phyloP scores from a whole-genome alignment of 2,888 invertebrate genomes.

The Caenorhabditis sp. region DNA sequence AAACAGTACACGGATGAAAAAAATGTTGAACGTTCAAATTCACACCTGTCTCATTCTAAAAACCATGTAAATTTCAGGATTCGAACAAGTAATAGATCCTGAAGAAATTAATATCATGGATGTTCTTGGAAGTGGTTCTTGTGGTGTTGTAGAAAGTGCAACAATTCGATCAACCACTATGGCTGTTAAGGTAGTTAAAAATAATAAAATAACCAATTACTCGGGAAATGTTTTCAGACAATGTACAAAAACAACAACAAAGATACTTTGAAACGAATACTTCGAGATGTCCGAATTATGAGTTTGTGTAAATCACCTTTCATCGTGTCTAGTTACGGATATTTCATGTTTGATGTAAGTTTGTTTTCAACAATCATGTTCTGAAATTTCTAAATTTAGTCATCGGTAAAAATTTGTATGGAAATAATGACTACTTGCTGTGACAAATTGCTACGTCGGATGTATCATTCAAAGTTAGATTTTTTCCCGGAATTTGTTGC shows the following conservation, averaged over 20 bases:
- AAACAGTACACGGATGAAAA: too few species aligned
- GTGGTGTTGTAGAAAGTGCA: constrained; percentile 37
- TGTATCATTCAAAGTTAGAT: constrained; percentile 74
- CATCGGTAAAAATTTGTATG: constrained; percentile 99
- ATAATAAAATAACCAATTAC: background rate
- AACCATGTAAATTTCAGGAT: constrained; percentile 19
- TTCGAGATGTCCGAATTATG: constrained; percentile 38
- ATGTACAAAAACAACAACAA: constrained; percentile 46
- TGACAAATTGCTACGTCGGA: constrained; percentile 88
- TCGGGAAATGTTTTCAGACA: constrained; percentile 36
- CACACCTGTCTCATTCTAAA: too few species aligned
- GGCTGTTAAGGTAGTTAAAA: constrained; percentile 32
- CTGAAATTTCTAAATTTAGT: constrained; percentile 54
- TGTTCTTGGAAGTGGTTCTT: constrained; percentile 37
- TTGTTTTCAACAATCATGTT: too few species aligned
- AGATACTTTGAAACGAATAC: constrained; percentile 34
- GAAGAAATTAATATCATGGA: constrained; percentile 34
- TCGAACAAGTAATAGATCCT: constrained; percentile 20
- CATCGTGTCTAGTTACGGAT: constrained; percentile 35
- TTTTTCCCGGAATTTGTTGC: constrained; percentile 93
- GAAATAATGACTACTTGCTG: constrained; percentile 98
- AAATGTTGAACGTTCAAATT: too few species aligned
- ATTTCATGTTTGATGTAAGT: constrained; percentile 39
- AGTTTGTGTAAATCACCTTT: constrained; percentile 27
- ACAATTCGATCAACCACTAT: constrained; percentile 24